phyloP scores from a whole-genome alignment of 2,113 vertebrate species.

The Mirounga angustirostris region DNA sequence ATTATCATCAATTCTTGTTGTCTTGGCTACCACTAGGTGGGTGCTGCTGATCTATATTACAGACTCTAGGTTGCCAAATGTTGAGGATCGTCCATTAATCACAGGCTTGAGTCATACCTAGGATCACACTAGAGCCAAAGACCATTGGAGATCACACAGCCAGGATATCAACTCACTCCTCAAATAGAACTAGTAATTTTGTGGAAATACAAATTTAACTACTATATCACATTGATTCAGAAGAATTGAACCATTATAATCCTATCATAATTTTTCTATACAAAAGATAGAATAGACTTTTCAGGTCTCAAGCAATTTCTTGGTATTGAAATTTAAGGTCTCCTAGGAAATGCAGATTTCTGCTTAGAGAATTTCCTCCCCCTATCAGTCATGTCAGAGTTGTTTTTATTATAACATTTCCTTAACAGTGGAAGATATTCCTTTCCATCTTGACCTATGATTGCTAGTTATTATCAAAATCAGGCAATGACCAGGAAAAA shows the following conservation, averaged over 20 bases:
- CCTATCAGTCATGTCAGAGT: background rate
- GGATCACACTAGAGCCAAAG: background rate
- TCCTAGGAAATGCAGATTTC: background rate
- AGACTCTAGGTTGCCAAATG: background rate
- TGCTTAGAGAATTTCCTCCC: background rate
- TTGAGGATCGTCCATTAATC: background rate
- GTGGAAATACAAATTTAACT: conserved; percentile 49
- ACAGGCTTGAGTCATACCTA: background rate
- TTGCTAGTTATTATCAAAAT: conserved; percentile 71
- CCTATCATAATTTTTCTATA: background rate
- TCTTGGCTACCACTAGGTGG: background rate
- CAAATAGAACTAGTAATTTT: background rate
- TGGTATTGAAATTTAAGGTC: background rate
- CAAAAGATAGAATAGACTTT: background rate
- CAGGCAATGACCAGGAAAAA: conserved; percentile 63
- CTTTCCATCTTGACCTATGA: conserved; percentile 46
- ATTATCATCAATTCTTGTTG: conserved; percentile 38
- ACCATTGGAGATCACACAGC: background rate
- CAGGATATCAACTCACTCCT: background rate
- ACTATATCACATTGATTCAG: background rate
- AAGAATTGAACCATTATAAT: conserved; percentile 21
- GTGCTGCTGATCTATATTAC: background rate
- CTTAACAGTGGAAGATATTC: conserved; percentile 29
- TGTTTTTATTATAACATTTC: conserved; percentile 26
- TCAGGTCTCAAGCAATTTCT: conserved; percentile 2